Evolutionary conservation across 2,113 vertebrate genomes (phyloP).

Genomic region (Amphiprion percula): DNA sequence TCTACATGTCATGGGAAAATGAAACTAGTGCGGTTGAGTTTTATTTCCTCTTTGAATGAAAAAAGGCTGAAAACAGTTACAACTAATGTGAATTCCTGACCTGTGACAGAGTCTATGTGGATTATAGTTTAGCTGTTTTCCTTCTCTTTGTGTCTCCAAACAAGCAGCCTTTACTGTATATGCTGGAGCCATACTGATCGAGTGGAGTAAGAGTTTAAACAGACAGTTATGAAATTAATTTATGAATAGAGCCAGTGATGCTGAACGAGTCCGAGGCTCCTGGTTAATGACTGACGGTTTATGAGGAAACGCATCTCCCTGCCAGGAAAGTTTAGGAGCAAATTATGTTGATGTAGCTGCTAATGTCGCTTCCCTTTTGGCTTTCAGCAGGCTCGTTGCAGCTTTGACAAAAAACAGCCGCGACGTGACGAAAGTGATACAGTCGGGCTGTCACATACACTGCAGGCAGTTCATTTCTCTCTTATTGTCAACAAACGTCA

Average conservation of each 20-base stretch:
- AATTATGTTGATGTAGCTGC: constrained; percentile 57
- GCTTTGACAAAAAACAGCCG: constrained; percentile 45
- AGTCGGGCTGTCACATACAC: constrained; percentile 53
- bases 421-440: constrained; percentile 43
- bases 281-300: constrained; percentile 62
- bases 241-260: constrained; percentile 39
- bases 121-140: constrained; percentile 28
- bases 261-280: constrained; percentile 29
- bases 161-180: constrained; percentile 18
- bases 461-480: constrained; percentile 48
- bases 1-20: constrained; percentile 58
- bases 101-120: constrained; percentile 39
- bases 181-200: background rate
- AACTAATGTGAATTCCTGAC: constrained; percentile 44
- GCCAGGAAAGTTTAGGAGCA: constrained; percentile 59
- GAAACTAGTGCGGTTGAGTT: constrained; percentile 25
- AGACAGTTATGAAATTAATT: constrained; percentile 28
- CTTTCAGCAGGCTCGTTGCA: constrained; percentile 50
- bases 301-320: constrained; percentile 49
- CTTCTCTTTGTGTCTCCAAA: constrained; percentile 13
- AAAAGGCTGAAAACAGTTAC: constrained; percentile 19
- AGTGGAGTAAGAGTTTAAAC: constrained; percentile 25
- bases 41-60: constrained; percentile 49
- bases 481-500: constrained; percentile 68
- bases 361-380: constrained; percentile 49